Base-by-base conservation (phyloP, 2,113 vertebrate species). In the Urocynchramus pylzowi region DNA sequence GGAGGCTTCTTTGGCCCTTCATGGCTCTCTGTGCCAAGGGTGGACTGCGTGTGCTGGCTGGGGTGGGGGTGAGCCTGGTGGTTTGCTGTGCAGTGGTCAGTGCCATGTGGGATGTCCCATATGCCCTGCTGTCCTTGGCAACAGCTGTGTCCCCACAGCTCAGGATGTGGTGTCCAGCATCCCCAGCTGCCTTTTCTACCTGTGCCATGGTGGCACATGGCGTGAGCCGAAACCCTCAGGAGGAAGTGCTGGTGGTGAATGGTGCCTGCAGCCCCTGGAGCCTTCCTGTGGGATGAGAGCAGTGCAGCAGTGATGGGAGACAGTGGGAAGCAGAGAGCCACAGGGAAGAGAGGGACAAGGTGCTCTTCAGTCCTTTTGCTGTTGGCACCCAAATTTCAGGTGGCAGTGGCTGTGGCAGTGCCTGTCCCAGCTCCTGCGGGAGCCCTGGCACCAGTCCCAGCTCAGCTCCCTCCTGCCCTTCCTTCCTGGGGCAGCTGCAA, bases 401-500 rank as follows among this genome's bases (percentile, higher is more conserved):
- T 31, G 54, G 37, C 56, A 81, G 53, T 5, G 20, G 59, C 82
- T 85, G 87, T 47, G 4, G 10, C 45, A 57, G 82, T 10, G 3
- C 23, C 39, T 49, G 47, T 19, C 50, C 41, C 0, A 0, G 50
- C 60, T 84, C 50, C 53, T 30, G 3, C 0, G 1, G 76, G 65
- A 78, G 24, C 75, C 16, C 54, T 26, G 71, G 56, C 61, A 61
- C 23, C 44, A 57, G 42, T 17, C 77, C 45, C 74, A 35, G 28
- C 52, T 65, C 49, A 41, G 39, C 19, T n/a, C 49, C 65, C 41
- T 50, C 5, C 3, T 18, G 52, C 69, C 63, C 84, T 63, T 90
- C 71, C 82, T 47, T 56, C 44, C 73, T 47, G 73, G 67, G 53
- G 42, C 23, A 49, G 54, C 42, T 30, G 56, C 2, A 26, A n/a